Base-by-base conservation (phyloP, 2,888 invertebrate species). In the Caenorhabditis plicata region DNA sequence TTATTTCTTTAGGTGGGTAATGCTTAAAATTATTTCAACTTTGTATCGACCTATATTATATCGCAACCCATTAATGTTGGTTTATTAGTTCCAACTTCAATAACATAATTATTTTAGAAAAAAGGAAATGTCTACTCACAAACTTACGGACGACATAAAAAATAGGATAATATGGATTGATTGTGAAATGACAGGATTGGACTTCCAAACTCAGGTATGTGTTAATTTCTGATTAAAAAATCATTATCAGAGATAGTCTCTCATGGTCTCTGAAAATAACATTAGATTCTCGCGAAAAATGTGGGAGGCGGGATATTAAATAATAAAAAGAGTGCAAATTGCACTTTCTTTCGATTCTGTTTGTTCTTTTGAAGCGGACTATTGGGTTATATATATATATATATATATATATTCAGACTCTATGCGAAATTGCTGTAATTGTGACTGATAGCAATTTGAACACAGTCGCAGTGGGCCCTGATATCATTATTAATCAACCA, bases 361-460 rank as follows among this genome's bases (percentile, higher is more conserved):
- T n/a, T n/a, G n/a, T n/a, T n/a, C n/a, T n/a, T n/a, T n/a, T n/a
- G n/a, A n/a, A n/a, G n/a, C n/a, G n/a, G n/a, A n/a, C n/a, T n/a
- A n/a, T n/a, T n/a, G 5, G 15, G 4, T 36, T 15, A 19, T 19
- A 20, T 36, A 5, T 27, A 27, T 27, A 41, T 8, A 27, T 22
- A 45, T 4, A 36, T 1, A 17, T 15, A 31, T 2, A 7, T 31
- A 27, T 43, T 36, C 88, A 91, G 77, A 86, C 88, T 63, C 90
- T 96, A 47, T 82, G 96, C 76, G 95, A 96, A 85, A 87, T 93
- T 49, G 90, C 92, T 0, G 90, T 91, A 80, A 80, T 95, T 26
- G 86, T 96, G 48, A 95, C 95, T 0, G 91, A 94, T 36, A 73
- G 63, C 2, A 64, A 77, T 31, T 52, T 81, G 41, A 72, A 72